phyloP scores from a whole-genome alignment of 64 coral and sea anemone genomes.

The Montipora cactus region DNA sequence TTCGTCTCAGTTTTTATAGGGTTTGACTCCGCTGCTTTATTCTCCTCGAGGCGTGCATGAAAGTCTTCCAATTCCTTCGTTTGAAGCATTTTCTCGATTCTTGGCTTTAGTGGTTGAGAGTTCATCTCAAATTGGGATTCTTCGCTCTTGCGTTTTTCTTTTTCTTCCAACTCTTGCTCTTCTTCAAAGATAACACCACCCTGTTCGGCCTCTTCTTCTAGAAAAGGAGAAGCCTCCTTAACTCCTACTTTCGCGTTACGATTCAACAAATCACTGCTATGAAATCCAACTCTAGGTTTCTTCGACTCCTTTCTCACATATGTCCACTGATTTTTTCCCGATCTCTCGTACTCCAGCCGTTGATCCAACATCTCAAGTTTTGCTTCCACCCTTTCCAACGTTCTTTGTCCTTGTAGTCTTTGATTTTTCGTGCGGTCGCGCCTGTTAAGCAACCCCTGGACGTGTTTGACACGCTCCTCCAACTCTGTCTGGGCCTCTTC shows the following conservation, averaged over 20 bases:
- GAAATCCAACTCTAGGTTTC: constrained; percentile 44
- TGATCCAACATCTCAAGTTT: constrained; percentile 61
- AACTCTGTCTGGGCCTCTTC: constrained; percentile 45
- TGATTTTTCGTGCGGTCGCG: constrained; percentile 13
- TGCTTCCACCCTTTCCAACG: constrained; percentile 7
- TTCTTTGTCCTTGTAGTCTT: neutral
- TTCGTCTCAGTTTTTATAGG: neutral
- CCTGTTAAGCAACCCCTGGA: neutral
- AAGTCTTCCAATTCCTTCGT: constrained; percentile 14
- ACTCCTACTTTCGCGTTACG: constrained; percentile 1
- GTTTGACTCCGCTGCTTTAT: neutral
- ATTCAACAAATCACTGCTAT: constrained; percentile 41
- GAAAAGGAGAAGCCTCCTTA: too few relatives aligned
- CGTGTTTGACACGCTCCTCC: constrained; percentile 30
- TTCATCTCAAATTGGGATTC: neutral
- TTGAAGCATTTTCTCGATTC: neutral
- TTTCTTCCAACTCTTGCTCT: neutral
- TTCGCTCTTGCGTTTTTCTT: neutral
- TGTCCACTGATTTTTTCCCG: constrained; percentile 21
- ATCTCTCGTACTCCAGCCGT: constrained; percentile 12
- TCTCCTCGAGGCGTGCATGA: neutral
- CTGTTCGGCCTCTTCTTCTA: neutral
- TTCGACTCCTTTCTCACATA: neutral
- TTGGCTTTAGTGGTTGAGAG: neutral
- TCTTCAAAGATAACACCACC: neutral